Evolutionary conservation across 2,113 vertebrate genomes (phyloP), one percentile per base, ranked within the genome.

Genomic region (Perca schrenkii): DNA sequence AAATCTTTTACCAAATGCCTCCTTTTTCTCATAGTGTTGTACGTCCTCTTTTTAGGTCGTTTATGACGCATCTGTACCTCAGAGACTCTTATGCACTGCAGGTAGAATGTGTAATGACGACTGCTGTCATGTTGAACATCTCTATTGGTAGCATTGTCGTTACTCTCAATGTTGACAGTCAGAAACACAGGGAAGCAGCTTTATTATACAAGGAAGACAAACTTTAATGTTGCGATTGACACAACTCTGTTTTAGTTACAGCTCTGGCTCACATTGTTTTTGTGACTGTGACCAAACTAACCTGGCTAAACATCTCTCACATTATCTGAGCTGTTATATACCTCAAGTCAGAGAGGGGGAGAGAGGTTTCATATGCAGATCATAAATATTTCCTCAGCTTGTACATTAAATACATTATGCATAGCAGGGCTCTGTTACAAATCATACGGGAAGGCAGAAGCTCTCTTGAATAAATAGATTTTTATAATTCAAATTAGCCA

Each of bases 401-500:
- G 57, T 57, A 76, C 82, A 74, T 84, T 79, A 81, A 89, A 82
- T 84, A 49, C 79, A 86, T 83, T 82, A 80, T 82, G 79, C 77
- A 74, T 72, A 71, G 77, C 77, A 76, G 53, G 52, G 58, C 76
- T 62, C 40, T 66, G n/a, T 56, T 76, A 52, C 58, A 88, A 82
- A 81, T 85, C 88, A 66, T 40, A 31, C 15, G 36, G 76, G 82
- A 52, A 66, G 71, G 83, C 75, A 63, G 82, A 28, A 79, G 75
- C 77, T 54, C 65, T 83, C 75, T 81, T 64, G 79, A 36, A 83
- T 84, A 83, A 87, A 91, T 76, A 56, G 67, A 77, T 88, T 86
- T 86, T 85, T 77, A 75, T 87, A 83, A 90, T 91, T 79, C 80
- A 66, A 85, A 91, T 92, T 92, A 92, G 82, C 81, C 62, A 58